Conservation (phyloP, 2,113 vertebrate genomes). For the Hemichromis elongatus region DNA sequence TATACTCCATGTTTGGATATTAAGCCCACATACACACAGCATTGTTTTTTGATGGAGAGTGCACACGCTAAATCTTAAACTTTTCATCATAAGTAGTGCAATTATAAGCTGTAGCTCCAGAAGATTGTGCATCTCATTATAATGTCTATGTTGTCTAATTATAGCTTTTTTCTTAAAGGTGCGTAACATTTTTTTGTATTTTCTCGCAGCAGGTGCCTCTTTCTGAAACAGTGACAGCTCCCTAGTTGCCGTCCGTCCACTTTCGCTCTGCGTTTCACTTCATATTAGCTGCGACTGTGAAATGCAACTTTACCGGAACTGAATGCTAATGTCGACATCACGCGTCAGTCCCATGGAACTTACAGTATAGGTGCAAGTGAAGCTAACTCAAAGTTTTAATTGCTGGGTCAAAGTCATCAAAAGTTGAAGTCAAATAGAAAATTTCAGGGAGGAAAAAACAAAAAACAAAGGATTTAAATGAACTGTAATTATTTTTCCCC, state of each 20-base stretch:
- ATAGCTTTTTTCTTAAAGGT: slow-evolving; percentile 18
- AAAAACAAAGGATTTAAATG: slow-evolving; percentile 69
- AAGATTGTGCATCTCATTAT: slow-evolving; percentile 22
- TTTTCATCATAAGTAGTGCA: slow-evolving; percentile 30
- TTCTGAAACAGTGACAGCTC: slow-evolving; percentile 71
- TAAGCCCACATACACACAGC: background rate
- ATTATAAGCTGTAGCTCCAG: slow-evolving; percentile 29
- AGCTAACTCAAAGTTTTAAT: slow-evolving; percentile 5
- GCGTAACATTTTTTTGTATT: slow-evolving; percentile 10
- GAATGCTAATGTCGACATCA: slow-evolving; percentile 66
- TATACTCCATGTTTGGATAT: background rate
- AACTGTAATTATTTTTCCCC: background rate
- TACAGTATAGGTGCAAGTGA: background rate
- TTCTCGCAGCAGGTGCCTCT: slow-evolving; percentile 78
- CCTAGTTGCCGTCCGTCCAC: slow-evolving; percentile 63
- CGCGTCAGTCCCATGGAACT: slow-evolving; percentile 4
- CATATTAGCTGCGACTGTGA: slow-evolving; percentile 15
- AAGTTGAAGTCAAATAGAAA: slow-evolving; percentile 68
- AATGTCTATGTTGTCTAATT: slow-evolving; percentile 6
- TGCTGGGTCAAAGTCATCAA: slow-evolving; percentile 41
- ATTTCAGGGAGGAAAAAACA: slow-evolving; percentile 79
- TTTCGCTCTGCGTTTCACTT: slow-evolving; percentile 48
- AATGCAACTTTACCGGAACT: slow-evolving; percentile 71
- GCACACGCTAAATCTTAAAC: background rate
- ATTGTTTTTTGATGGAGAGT: background rate